phyloP scores from a whole-genome alignment of 2,797 vertebrate genomes.

The Galagoides demidoff region DNA sequence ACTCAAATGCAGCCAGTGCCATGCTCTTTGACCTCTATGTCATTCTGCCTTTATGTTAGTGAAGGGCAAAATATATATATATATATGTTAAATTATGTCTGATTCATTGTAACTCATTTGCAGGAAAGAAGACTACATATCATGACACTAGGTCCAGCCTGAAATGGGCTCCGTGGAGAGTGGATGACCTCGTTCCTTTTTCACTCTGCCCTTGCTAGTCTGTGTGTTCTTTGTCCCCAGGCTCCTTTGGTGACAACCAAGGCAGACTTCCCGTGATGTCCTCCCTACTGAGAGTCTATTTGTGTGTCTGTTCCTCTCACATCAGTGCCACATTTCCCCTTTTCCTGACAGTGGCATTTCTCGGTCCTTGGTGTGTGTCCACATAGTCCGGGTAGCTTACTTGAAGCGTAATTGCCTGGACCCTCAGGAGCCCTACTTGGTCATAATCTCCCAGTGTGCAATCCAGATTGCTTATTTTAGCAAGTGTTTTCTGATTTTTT shows the following conservation, averaged over 20 bases:
- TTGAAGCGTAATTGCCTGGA: background rate
- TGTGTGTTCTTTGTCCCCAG: background rate
- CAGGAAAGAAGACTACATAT: background rate
- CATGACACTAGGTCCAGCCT: background rate
- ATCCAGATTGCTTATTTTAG: fast-evolving
- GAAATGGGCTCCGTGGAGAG: background rate
- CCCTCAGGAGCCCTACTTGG: background rate
- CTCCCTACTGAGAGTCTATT: background rate
- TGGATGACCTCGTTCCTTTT: background rate
- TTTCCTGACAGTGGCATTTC: background rate
- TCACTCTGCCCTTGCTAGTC: background rate
- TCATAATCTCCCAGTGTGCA: background rate
- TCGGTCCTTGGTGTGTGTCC: background rate
- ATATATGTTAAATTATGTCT: background rate
- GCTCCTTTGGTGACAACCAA: background rate
- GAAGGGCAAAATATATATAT: too few relatives aligned
- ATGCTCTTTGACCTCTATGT: background rate
- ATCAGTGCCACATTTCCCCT: background rate
- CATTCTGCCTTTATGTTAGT: background rate
- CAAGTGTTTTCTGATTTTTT: background rate
- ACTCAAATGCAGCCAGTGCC: background rate
- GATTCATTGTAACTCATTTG: background rate
- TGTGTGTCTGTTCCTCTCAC: background rate
- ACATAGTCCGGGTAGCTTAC: background rate
- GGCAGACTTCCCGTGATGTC: background rate